Base-by-base conservation (phyloP, 1,140 invertebrate genomes). In the Micrasema minimum region DNA sequence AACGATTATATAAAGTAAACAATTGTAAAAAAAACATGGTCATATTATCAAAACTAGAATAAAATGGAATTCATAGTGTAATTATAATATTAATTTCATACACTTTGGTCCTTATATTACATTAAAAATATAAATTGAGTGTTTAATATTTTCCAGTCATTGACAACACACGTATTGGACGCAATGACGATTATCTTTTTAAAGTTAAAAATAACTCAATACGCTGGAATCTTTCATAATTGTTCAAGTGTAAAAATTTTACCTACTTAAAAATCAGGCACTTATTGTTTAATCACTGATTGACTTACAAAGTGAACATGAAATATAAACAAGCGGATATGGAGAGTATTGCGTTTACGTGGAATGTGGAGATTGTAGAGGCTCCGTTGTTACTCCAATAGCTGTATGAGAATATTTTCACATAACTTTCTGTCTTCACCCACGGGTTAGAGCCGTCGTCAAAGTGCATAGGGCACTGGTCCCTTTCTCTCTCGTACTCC, bases 401-500 rank as follows among this genome's bases (percentile, higher is more conserved):
- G 43, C 75, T 77, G 53, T 86, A 91, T 37, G 83, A 83, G 65
- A 93, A 93, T 7, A 93, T 79, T 78, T 90, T 89, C 18, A 92
- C 87, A 50, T 85, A 88, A 76, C 89, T 92, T 77, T 93, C 92
- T 20, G 88, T 88, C 51, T 87, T 80, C 18, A 86, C 78, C 92
- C 93, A 97, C 0, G 96, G 96, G 84, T 97, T 90, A 23, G 86
- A 83, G 0, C 96, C 96, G 81, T 97, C 95, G 78, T 97, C 95
- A 80, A 97, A 97, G 79, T 92, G 90, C 94, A 97, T 96, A 0
- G 96, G 95, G 81, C 96, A 97, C 77, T 94, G 92, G 83, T 98
- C 96, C 71, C 94, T 88, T 82, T 96, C 93, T 85, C 95, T 86
- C 83, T 97, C 96, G 81, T 95, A 96, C 84, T 98, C 96, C 68